phyloP scores from a whole-genome alignment of 2,113 vertebrate genomes.

The Empidonax traillii region DNA sequence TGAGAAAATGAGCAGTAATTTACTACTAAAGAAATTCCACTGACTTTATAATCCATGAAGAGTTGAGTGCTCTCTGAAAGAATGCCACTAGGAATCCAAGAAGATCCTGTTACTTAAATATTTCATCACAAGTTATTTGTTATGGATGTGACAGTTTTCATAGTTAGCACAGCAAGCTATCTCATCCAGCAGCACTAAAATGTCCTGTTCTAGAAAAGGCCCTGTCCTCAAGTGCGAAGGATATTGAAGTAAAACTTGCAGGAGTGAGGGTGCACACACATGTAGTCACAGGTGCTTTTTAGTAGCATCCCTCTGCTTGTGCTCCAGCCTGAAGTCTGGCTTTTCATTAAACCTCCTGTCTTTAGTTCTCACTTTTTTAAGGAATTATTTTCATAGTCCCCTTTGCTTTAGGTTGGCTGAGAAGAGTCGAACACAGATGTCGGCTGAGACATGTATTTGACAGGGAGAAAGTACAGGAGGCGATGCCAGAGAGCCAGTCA shows the following conservation, averaged over 20 bases:
- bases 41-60: neutral
- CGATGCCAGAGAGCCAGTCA: neutral
- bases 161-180: neutral
- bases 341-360: neutral
- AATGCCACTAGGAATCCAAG: constrained; percentile 27
- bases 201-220: neutral
- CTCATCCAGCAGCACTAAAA: neutral
- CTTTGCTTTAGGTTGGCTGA: neutral
- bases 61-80: neutral
- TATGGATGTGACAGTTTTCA: constrained; percentile 35
- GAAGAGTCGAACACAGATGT: neutral
- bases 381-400: neutral
- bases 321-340: neutral
- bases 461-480: neutral
- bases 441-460: neutral
- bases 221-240: neutral
- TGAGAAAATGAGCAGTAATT: constrained; percentile 33
- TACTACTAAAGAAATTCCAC: neutral
- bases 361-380: neutral
- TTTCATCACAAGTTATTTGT: constrained; percentile 55
- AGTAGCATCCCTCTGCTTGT: neutral
- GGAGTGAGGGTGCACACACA: no score
- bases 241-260: neutral
- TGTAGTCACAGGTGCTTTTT: neutral
- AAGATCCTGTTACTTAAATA: constrained; percentile 54